These are phyloP conservation scores for Danaus plexippus DNA, from an alignment of 1,140 invertebrate genomes.

Conservation along the genomic window DNA sequence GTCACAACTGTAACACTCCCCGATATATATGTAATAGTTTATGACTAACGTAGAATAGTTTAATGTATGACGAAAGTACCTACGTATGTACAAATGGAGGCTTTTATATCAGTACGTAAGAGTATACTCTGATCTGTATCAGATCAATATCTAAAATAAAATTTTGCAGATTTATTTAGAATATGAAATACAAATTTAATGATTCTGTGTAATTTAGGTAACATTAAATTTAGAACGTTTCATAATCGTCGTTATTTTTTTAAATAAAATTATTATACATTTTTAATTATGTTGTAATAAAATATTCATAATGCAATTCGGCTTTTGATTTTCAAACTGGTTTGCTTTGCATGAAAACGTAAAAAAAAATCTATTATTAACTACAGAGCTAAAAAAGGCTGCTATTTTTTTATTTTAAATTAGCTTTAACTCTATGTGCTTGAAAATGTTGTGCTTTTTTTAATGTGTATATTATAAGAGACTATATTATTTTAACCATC, in stretches of 20 bases:
- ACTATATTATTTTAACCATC: background rate
- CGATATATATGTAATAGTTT: too few species aligned
- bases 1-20: conserved; percentile 1
- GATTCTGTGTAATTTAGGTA: too few species aligned
- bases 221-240: too few species aligned
- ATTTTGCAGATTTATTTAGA: conserved; percentile 2
- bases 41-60: too few species aligned
- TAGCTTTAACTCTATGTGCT: background rate
- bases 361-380: conserved; percentile 2
- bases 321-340: conserved; percentile 12
- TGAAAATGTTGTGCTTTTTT: background rate
- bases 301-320: conserved; percentile 16
- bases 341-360: conserved; percentile 6
- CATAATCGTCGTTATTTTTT: conserved; percentile 5
- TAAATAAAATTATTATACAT: conserved; percentile 11
- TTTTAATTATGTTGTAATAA: conserved; percentile 19
- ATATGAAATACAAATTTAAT: too few species aligned
- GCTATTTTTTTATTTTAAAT: background rate
- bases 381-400: background rate
- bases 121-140: conserved; percentile 53
- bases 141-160: conserved; percentile 34
- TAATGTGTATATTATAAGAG: conserved; percentile 1
- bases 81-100: conserved; percentile 32
- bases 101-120: conserved; percentile 23
- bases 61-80: conserved; percentile 4